These are phyloP conservation scores for Tupaia chinensis DNA, from an alignment of 2,113 vertebrate species.

Conservation along the genomic window DNA sequence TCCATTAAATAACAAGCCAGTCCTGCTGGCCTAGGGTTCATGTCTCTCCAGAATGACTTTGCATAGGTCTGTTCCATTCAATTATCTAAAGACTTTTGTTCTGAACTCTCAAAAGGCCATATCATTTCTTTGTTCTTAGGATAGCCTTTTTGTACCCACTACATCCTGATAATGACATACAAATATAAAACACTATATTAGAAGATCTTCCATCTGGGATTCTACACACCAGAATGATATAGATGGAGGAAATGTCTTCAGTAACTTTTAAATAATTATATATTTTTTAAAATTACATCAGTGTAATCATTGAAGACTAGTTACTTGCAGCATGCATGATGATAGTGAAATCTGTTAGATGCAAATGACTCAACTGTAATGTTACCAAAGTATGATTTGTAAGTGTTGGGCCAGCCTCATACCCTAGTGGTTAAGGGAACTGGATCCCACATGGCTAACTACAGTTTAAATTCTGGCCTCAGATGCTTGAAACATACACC, in stretches of 20 bases:
- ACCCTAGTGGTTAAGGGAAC: no score
- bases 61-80: neutral
- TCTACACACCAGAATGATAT: conserved; percentile 4
- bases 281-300: neutral
- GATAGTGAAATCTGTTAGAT: conserved; percentile 15
- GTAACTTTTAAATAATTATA: conserved; percentile 23
- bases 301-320: neutral
- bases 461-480: no score
- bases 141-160: neutral
- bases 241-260: conserved; percentile 9
- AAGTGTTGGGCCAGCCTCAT: no score
- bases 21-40: neutral
- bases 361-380: conserved; percentile 30
- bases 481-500: no score
- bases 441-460: no score
- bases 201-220: neutral
- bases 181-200: neutral
- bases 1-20: neutral
- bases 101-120: conserved; percentile 32
- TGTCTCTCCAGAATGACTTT: conserved; percentile 26
- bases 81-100: neutral
- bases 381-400: neutral
- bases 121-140: neutral
- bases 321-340: neutral
- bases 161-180: neutral